phyloP scores from a whole-genome alignment of 2,113 vertebrate genomes.

The Pelusios castaneus region DNA sequence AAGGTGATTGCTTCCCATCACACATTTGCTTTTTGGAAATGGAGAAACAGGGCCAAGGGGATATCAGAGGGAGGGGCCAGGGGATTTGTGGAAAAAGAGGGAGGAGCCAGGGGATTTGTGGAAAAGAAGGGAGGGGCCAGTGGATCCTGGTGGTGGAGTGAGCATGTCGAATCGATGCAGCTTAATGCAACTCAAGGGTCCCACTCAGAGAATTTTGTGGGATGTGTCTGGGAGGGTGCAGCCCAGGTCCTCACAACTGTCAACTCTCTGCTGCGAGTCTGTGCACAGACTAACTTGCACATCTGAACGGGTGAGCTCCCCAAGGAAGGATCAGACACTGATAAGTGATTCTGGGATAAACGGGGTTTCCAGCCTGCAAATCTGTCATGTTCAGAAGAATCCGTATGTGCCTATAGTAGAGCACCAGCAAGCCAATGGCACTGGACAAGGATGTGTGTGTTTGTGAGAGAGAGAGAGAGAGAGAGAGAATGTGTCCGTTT shows the following conservation, averaged over 20 bases:
- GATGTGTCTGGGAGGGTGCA: neutral
- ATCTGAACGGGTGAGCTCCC: neutral
- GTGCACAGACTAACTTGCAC: fast-evolving
- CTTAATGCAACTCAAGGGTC: neutral
- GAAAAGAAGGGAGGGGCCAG: neutral
- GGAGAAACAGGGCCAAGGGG: neutral
- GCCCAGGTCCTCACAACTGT: neutral
- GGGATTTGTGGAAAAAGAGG: neutral
- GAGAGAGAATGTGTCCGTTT: neutral
- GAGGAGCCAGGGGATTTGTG: neutral
- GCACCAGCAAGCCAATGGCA: too few species aligned
- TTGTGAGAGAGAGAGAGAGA: too few species aligned
- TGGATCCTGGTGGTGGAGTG: neutral
- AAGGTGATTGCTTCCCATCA: neutral
- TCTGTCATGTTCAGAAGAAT: too few species aligned
- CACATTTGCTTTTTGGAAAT: neutral
- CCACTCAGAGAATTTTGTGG: too few species aligned
- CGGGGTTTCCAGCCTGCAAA: too few species aligned
- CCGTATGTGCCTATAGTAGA: too few species aligned
- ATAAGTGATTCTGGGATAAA: too few species aligned
- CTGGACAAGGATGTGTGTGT: neutral
- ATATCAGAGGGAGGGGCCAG: neutral
- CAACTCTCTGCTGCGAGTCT: neutral
- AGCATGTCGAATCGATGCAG: neutral
- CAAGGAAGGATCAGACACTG: too few species aligned